phyloP scores from a whole-genome alignment of 1,140 invertebrate species.

The Trichomalopsis sarcophagae region DNA sequence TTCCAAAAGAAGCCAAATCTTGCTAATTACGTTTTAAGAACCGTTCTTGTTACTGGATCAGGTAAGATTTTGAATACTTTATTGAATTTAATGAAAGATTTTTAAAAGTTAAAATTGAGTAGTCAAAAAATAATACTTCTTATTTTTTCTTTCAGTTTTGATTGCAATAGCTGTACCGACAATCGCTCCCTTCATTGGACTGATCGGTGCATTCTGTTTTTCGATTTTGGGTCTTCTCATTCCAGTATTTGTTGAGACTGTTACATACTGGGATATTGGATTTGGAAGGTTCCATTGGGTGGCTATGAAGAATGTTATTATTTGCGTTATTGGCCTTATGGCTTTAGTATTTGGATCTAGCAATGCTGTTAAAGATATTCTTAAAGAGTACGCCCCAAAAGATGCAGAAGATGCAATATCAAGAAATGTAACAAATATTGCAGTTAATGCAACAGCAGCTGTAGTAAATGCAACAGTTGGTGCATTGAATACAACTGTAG shows the following conservation, averaged over 20 bases:
- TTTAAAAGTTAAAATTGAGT: neutral
- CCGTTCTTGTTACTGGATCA: constrained; percentile 77
- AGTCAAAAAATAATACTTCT: neutral
- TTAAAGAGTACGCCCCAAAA: constrained; percentile 56
- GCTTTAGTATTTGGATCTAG: constrained; percentile 89
- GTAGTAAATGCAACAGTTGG: neutral
- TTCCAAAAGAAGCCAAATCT: constrained; percentile 81
- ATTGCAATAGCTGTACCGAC: constrained; percentile 91
- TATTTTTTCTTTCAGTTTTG: constrained; percentile 77
- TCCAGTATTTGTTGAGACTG: constrained; percentile 90
- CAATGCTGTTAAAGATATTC: constrained; percentile 83
- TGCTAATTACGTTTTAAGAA: constrained; percentile 86
- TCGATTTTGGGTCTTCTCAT: constrained; percentile 94
- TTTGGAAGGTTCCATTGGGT: constrained; percentile 83
- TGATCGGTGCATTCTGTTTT: constrained; percentile 96
- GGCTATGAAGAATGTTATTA: constrained; percentile 85
- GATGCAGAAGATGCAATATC: too few species aligned
- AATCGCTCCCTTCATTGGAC: constrained; percentile 92
- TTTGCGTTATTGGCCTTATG: constrained; percentile 83
- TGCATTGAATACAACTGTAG: neutral
- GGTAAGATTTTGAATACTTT: constrained; percentile 72
- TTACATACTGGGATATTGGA: constrained; percentile 86
- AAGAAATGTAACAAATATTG: neutral
- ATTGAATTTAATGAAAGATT: neutral
- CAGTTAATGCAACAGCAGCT: neutral